These are phyloP conservation scores for Hyposmocoma kahamanoa DNA, from an alignment of 1,140 invertebrate species.

Conservation along the genomic window DNA sequence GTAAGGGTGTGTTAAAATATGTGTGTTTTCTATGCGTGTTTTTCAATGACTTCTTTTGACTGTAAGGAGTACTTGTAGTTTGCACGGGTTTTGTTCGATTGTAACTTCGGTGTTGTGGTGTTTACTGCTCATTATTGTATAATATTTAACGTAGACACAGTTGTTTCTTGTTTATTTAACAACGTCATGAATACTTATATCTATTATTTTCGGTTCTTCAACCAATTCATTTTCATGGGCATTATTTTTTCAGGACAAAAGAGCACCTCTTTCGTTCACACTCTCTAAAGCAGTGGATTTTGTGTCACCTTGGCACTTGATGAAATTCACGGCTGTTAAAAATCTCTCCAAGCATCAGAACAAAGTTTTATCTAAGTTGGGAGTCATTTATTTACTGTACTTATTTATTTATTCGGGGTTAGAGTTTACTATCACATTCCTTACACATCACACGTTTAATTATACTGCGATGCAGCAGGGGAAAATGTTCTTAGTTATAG, in stretches of 20 bases:
- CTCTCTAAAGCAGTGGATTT: conserved; percentile 84
- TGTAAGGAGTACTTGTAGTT: background rate
- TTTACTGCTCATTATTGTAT: too few species aligned
- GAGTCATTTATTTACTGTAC: conserved; percentile 94
- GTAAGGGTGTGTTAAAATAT: conserved; percentile 51
- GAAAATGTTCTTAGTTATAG: conserved; percentile 97
- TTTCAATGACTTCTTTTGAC: conserved; percentile 5
- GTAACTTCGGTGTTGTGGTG: too few species aligned
- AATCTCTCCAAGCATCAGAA: conserved; percentile 76
- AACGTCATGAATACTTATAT: too few species aligned
- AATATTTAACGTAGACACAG: background rate
- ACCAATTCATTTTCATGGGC: background rate
- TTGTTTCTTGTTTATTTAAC: too few species aligned
- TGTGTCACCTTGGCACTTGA: conserved; percentile 73
- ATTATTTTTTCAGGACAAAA: conserved; percentile 76
- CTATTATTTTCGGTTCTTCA: background rate
- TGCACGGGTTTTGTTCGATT: too few species aligned
- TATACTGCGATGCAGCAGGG: conserved; percentile 97
- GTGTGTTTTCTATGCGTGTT: conserved; percentile 14
- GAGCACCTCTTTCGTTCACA: conserved; percentile 79
- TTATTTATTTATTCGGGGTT: conserved; percentile 97
- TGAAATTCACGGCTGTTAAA: conserved; percentile 78
- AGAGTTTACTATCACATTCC: conserved; percentile 98
- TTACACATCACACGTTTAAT: conserved; percentile 94
- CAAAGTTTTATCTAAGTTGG: conserved; percentile 81